A percentile compares a stretch with the other conserved stretches of the same genome.
Evolutionary conservation across 2,113 vertebrate species (phyloP).

Genomic region (Casuarius casuarius): DNA sequence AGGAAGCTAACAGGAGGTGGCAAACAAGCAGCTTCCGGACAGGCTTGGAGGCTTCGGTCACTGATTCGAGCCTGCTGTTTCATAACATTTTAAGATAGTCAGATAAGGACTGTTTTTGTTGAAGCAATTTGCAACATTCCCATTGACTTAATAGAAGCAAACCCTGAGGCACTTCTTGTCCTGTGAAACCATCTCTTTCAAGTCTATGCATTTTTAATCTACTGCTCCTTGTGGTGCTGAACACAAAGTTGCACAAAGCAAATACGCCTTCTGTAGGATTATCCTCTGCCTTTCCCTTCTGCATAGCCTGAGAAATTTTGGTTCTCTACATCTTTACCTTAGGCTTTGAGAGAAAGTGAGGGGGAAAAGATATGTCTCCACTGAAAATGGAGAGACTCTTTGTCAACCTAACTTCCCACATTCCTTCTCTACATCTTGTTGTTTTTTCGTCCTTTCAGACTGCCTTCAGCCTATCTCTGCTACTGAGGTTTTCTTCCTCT

Average conservation of each 20-base stretch:
- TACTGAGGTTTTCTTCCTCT: background rate
- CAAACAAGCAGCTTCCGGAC: background rate
- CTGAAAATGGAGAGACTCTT: background rate
- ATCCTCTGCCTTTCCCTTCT: background rate
- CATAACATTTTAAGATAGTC: background rate
- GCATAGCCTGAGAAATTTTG: background rate
- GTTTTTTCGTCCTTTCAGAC: background rate
- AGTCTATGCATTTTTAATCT: background rate
- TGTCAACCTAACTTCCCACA: background rate
- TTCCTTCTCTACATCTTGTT: background rate
- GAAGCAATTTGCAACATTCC: background rate
- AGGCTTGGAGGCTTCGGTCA: background rate
- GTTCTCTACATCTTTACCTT: background rate
- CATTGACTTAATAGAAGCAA: background rate
- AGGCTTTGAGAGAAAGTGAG: background rate
- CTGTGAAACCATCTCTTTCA: constrained; percentile 3
- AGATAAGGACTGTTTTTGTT: background rate
- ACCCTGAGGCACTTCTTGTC: background rate
- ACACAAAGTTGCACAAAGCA: constrained; percentile 4
- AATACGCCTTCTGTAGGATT: background rate
- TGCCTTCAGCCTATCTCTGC: background rate
- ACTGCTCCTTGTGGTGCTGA: background rate
- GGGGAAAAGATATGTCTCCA: background rate
- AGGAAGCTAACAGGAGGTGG: background rate
- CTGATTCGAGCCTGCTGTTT: background rate